These are phyloP conservation scores for Luperina nickerlii DNA, from an alignment of 2,888 invertebrate genomes.

Conservation along the genomic window DNA sequence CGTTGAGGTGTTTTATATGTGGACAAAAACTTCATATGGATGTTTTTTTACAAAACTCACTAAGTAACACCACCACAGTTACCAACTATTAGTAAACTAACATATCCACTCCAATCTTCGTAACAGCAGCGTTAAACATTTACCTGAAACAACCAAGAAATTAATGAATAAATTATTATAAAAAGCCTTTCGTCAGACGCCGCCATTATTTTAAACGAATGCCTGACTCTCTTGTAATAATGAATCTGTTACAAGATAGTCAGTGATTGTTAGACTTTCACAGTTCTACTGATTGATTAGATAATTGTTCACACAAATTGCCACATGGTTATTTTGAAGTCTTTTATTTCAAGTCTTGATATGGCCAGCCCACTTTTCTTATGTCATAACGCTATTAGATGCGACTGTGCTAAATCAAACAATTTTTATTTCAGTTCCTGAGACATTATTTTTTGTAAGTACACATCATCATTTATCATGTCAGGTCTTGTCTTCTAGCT, in stretches of 20 bases:
- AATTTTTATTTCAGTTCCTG: not conserved
- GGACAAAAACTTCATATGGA: not conserved
- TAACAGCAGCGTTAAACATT: conserved; percentile 27
- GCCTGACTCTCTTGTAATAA: conserved; percentile 25
- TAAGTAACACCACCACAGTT: not conserved
- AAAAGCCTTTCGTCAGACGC: conserved; percentile 31
- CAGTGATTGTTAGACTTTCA: conserved; percentile 54
- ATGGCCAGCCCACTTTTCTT: not conserved
- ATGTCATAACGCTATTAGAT: not conserved
- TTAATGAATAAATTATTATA: conserved; percentile 33
- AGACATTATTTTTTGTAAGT: not conserved
- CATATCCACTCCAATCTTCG: conserved; percentile 3
- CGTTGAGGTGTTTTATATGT: not conserved
- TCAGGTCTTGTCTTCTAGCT: not conserved
- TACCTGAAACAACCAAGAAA: conserved; percentile 60
- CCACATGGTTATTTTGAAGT: conserved; percentile 15
- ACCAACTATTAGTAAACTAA: conserved; percentile 14
- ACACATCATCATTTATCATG: not conserved
- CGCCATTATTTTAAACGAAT: conserved; percentile 25
- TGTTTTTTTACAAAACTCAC: not conserved
- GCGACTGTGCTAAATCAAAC: not conserved
- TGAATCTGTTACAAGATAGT: conserved; percentile 41
- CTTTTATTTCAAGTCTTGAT: not conserved
- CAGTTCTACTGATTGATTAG: conserved; percentile 49
- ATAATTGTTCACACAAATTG: conserved; percentile 48